phyloP scores from a whole-genome alignment of 2,797 vertebrate genomes.

The Esox lucius region DNA sequence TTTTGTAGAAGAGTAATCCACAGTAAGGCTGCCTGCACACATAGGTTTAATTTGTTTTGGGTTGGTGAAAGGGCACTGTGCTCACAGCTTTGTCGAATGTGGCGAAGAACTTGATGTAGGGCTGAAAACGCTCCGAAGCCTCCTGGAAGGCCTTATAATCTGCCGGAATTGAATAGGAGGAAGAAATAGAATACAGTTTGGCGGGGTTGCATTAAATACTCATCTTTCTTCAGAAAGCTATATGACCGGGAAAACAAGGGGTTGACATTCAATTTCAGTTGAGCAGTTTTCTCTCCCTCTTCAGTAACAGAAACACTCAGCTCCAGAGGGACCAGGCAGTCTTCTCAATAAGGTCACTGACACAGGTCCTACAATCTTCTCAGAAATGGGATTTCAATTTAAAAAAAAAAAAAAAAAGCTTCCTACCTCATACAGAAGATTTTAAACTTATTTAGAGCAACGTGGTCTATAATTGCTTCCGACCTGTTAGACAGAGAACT shows the following conservation, averaged over 20 bases:
- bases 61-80: conserved; percentile 2
- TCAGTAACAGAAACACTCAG: conserved; percentile 42
- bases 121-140: conserved; percentile 93
- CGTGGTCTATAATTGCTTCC: conserved; percentile 60
- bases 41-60: background rate
- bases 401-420: conserved; percentile 60
- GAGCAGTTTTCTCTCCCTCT: conserved; percentile 30
- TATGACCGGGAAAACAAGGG: conserved; percentile 35
- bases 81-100: conserved; percentile 97
- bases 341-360: conserved; percentile 57
- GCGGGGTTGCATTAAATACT: conserved; percentile 24
- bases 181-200: conserved; percentile 9
- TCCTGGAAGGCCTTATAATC: conserved; percentile 94
- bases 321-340: conserved; percentile 19
- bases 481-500: conserved; percentile 57
- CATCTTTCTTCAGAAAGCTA: conserved; percentile 11
- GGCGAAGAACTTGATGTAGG: conserved; percentile 95
- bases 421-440: conserved; percentile 51
- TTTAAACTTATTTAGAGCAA: conserved; percentile 24
- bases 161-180: conserved; percentile 55
- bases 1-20: background rate
- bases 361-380: conserved; percentile 49
- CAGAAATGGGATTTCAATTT: conserved; percentile 52
- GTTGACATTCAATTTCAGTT: conserved; percentile 37
- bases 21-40: background rate